Conservation (phyloP, 2,888 invertebrate genomes). For the Diaphora mendica region DNA sequence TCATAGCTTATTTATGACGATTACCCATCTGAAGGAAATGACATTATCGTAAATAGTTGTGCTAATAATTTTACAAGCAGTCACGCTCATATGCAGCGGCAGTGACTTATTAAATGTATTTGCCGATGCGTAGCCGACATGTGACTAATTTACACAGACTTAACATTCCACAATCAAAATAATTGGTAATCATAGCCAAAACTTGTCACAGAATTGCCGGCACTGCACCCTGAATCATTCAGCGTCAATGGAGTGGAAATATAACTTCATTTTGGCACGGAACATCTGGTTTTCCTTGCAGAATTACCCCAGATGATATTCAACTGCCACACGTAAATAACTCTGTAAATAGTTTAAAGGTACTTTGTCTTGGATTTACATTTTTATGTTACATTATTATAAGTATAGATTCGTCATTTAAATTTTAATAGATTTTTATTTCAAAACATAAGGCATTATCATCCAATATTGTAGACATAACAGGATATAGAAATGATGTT, state of each 20-base stretch:
- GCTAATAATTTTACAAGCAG: conserved; percentile 40
- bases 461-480: neutral
- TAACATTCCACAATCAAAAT: conserved; percentile 72
- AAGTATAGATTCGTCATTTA: conserved; percentile 18
- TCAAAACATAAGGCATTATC: neutral
- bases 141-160: conserved; percentile 65
- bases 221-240: conserved; percentile 69
- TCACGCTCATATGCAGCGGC: conserved; percentile 44
- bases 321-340: conserved; percentile 66
- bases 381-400: conserved; percentile 34
- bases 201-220: conserved; percentile 58
- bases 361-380: conserved; percentile 35
- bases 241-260: conserved; percentile 76
- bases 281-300: conserved; percentile 63
- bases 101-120: conserved; percentile 70
- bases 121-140: conserved; percentile 70
- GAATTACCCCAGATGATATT: conserved; percentile 59
- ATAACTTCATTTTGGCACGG: conserved; percentile 78
- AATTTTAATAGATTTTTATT: neutral
- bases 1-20: conserved; percentile 22
- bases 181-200: conserved; percentile 75
- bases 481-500: neutral
- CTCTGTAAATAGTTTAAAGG: conserved; percentile 58
- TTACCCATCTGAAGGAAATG: conserved; percentile 39
- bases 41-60: conserved; percentile 38